These are phyloP conservation scores for Myripristis murdjan DNA, from an alignment of 2,797 vertebrate genomes.

Conservation along the genomic window DNA sequence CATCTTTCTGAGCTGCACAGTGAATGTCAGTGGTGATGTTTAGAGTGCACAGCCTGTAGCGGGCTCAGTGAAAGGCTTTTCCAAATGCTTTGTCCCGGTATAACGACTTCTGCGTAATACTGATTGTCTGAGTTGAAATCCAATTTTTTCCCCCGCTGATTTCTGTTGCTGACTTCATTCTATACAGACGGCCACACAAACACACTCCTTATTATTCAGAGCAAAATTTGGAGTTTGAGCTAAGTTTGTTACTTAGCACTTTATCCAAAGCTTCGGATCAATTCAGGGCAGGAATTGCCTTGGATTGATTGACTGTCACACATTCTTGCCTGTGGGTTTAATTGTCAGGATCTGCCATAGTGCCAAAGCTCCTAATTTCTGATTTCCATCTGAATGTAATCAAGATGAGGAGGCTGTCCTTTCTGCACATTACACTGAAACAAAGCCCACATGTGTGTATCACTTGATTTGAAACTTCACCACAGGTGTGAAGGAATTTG, in stretches of 20 bases:
- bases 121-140: too few relatives aligned
- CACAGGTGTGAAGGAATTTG: neutral
- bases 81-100: too few relatives aligned
- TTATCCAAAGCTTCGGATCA: too few relatives aligned
- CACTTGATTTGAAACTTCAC: neutral
- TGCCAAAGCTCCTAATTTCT: neutral
- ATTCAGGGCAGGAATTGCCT: neutral
- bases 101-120: neutral
- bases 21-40: neutral
- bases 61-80: neutral
- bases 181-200: neutral
- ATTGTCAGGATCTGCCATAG: neutral
- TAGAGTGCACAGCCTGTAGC: neutral
- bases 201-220: neutral
- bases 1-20: neutral
- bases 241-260: too few relatives aligned
- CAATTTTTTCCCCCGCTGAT: too few relatives aligned
- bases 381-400: conserved; percentile 3
- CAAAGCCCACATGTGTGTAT: neutral
- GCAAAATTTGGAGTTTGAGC: neutral
- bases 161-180: neutral
- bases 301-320: neutral
- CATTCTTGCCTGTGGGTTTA: neutral
- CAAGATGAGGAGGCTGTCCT: neutral
- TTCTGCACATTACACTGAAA: neutral